phyloP scores from a whole-genome alignment of 92 coral and sea anemone genomes.

The Porites cylindrica region DNA sequence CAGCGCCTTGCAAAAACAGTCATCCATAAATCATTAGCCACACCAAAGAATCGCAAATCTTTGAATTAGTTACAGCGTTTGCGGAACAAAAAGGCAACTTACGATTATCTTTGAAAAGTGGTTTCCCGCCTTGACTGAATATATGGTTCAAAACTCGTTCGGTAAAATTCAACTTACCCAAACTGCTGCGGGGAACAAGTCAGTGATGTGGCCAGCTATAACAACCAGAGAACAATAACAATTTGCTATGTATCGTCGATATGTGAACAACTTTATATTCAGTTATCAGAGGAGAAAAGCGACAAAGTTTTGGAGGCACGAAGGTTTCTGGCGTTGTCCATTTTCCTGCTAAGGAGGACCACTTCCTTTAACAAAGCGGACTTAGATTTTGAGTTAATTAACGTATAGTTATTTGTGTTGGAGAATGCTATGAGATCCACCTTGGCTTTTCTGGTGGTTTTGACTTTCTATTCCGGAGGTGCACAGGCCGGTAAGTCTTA shows the following conservation, averaged over 20 bases:
- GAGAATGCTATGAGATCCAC: conserved; percentile 45
- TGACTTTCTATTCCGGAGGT: neutral
- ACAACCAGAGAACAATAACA: neutral
- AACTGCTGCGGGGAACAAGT: neutral
- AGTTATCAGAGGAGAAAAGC: neutral
- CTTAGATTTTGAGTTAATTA: neutral
- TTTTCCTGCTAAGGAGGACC: neutral
- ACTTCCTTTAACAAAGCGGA: neutral
- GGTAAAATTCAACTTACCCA: neutral
- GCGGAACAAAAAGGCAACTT: conserved; percentile 21
- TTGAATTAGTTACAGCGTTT: conserved; percentile 29
- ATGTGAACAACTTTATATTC: neutral
- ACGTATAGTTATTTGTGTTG: neutral
- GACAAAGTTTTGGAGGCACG: neutral
- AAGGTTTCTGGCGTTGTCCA: neutral
- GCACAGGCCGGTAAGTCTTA: conserved; percentile 42
- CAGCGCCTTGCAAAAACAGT: conserved; percentile 56
- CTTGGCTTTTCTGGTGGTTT: conserved; percentile 16
- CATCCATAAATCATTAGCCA: conserved; percentile 42
- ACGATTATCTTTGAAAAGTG: conserved; percentile 5
- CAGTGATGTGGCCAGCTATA: neutral
- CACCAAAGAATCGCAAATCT: conserved; percentile 21
- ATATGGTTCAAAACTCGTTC: neutral
- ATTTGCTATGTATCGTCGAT: neutral
- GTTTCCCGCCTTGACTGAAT: neutral